phyloP scores from a whole-genome alignment of 2,888 invertebrate genomes.

The Caenorhabditis zanzibari region DNA sequence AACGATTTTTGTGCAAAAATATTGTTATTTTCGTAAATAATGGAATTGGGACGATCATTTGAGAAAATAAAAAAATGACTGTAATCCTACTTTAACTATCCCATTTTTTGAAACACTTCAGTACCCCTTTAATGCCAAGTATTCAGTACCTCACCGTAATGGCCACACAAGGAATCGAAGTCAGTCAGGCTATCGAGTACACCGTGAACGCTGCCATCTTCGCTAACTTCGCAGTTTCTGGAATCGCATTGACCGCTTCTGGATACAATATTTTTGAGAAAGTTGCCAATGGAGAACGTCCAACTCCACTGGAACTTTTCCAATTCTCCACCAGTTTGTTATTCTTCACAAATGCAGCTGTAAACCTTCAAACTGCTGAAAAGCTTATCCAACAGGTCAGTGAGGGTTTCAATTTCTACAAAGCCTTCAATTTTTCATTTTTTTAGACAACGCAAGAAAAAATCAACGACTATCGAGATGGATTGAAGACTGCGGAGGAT shows the following conservation, averaged over 20 bases:
- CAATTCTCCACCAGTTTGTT: slow-evolving; percentile 67
- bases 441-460: slow-evolving; percentile 65
- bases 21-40: too few relatives aligned
- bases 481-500: slow-evolving; percentile 57
- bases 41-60: too few relatives aligned
- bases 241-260: slow-evolving; percentile 66
- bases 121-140: too few relatives aligned
- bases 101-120: too few relatives aligned
- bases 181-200: slow-evolving; percentile 60
- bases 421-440: background rate
- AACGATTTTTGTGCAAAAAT: too few relatives aligned
- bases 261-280: slow-evolving; percentile 70
- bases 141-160: slow-evolving; percentile 66
- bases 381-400: slow-evolving; percentile 61
- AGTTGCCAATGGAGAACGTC: slow-evolving; percentile 66
- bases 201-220: slow-evolving; percentile 69
- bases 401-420: too few relatives aligned
- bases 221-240: slow-evolving; percentile 63
- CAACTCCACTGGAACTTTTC: slow-evolving; percentile 65
- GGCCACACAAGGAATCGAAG: slow-evolving; percentile 67
- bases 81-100: too few relatives aligned
- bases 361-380: slow-evolving; percentile 67
- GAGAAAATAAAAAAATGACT: too few relatives aligned
- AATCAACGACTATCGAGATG: slow-evolving; percentile 61
- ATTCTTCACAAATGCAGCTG: slow-evolving; percentile 67